Evolutionary conservation across 2,113 vertebrate genomes (phyloP).

Genomic region (Stercorarius parasiticus): DNA sequence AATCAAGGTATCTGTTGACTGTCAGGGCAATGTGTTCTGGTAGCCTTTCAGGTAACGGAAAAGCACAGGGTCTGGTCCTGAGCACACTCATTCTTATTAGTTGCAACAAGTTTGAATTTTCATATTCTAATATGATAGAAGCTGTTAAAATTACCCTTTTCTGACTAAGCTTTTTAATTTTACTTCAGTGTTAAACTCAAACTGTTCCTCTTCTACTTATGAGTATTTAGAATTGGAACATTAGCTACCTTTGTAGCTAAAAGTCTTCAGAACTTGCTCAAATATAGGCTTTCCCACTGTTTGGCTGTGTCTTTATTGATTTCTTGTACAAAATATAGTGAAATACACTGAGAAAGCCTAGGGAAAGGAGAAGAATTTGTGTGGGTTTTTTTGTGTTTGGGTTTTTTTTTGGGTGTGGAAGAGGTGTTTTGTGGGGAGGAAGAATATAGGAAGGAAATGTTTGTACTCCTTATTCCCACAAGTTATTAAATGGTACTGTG

Average conservation of each 20-base stretch:
- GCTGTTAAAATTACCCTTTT: neutral
- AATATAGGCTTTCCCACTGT: neutral
- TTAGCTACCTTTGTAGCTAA: neutral
- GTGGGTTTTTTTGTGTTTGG: no score
- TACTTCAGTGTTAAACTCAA: neutral
- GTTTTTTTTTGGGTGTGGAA: neutral
- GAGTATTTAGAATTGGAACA: neutral
- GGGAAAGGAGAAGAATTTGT: neutral
- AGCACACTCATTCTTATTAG: neutral
- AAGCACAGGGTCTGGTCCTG: neutral
- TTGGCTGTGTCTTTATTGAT: neutral
- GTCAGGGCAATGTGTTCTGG: neutral
- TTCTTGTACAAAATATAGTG: neutral
- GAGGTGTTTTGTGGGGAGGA: neutral
- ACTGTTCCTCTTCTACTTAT: neutral
- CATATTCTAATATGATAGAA: neutral
- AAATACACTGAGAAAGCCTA: neutral
- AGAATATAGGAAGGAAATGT: neutral
- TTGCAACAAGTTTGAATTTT: neutral
- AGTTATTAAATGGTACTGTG: neutral
- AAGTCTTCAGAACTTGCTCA: neutral
- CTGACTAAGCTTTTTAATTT: neutral
- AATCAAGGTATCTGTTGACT: neutral
- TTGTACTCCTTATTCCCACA: neutral
- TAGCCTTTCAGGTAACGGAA: neutral